Percentiles rank a stretch among this genome's conserved stretches.
Evolutionary conservation across 2,888 invertebrate species (phyloP).

Genomic region (Apotomis turbidana): DNA sequence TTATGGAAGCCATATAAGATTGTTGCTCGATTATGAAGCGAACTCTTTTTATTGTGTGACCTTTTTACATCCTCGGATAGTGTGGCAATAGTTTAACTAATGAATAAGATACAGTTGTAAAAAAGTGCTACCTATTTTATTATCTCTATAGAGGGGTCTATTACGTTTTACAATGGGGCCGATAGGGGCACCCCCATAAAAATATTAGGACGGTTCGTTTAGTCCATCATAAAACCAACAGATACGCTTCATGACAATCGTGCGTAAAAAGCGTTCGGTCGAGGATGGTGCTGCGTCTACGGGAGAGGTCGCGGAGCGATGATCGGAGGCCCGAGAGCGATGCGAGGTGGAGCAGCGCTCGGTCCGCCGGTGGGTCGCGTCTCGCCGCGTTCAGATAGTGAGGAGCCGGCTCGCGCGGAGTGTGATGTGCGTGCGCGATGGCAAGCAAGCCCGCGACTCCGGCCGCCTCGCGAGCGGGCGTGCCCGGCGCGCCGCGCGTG

Average conservation of each 20-base stretch:
- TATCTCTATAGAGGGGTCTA: slow-evolving; percentile 43
- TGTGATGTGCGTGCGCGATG: slow-evolving; percentile 90
- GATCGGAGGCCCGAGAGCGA: slow-evolving; percentile 70
- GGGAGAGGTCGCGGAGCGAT: slow-evolving; percentile 71
- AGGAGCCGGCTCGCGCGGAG: slow-evolving; percentile 76
- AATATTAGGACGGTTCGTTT: slow-evolving; percentile 62
- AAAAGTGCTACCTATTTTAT: slow-evolving; percentile 64
- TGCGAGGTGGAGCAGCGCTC: slow-evolving; percentile 67
- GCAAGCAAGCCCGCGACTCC: slow-evolving; percentile 91
- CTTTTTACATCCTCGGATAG: slow-evolving; percentile 65
- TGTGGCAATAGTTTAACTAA: slow-evolving; percentile 65
- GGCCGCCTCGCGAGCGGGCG: slow-evolving; percentile 82
- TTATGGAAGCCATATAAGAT: slow-evolving; percentile 54
- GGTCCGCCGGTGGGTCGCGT: slow-evolving; percentile 63
- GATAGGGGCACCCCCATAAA: slow-evolving; percentile 81
- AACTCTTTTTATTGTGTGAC: slow-evolving; percentile 71
- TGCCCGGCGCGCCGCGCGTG: slow-evolving; percentile 79
- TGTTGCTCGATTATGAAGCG: slow-evolving; percentile 58
- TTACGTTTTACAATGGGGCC: slow-evolving; percentile 76
- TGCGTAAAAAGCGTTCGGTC: slow-evolving; percentile 62
- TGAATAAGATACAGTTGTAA: slow-evolving; percentile 60
- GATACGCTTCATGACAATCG: slow-evolving; percentile 66
- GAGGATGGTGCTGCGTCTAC: slow-evolving; percentile 73
- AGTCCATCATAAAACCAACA: slow-evolving; percentile 70
- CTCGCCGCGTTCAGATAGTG: slow-evolving; percentile 72